Evolutionary conservation across 2,797 vertebrate species (phyloP).

Genomic region (Discoglossus pictus): DNA sequence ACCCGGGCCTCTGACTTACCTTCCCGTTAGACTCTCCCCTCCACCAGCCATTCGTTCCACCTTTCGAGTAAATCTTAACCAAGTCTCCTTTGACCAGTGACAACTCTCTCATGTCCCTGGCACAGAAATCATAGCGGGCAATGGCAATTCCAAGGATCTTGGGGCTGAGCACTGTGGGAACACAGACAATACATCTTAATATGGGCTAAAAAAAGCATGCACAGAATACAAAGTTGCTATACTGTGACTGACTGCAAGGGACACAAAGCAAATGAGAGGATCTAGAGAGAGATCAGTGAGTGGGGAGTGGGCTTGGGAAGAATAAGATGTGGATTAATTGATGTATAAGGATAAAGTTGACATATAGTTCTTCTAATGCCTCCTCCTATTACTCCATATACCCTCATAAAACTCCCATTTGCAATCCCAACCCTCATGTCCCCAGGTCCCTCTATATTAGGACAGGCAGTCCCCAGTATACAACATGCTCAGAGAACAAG

Average conservation of each 20-base stretch:
- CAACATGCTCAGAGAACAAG: background rate
- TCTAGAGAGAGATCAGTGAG: no score
- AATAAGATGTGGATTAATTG: no score
- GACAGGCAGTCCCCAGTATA: background rate
- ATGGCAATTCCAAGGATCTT: slow-evolving; percentile 93
- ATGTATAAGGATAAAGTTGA: no score
- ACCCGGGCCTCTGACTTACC: slow-evolving; percentile 68
- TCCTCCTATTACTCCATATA: no score
- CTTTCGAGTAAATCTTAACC: slow-evolving; percentile 95
- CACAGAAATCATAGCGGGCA: slow-evolving; percentile 96
- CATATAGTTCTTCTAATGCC: no score
- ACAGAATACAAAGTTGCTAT: no score
- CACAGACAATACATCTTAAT: background rate
- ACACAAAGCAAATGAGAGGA: background rate
- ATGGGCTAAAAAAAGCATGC: background rate
- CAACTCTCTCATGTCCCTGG: slow-evolving; percentile 89
- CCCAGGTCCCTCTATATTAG: no score
- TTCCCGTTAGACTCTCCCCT: slow-evolving; percentile 91
- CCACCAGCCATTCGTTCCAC: slow-evolving; percentile 96
- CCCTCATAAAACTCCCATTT: no score
- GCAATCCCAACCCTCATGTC: no score
- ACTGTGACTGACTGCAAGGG: background rate
- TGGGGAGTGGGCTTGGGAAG: no score
- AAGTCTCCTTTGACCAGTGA: slow-evolving; percentile 90
- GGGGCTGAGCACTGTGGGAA: slow-evolving; percentile 81